These are phyloP conservation scores for Carduelis carduelis DNA, from an alignment of 2,797 vertebrate genomes.

Conservation along the genomic window DNA sequence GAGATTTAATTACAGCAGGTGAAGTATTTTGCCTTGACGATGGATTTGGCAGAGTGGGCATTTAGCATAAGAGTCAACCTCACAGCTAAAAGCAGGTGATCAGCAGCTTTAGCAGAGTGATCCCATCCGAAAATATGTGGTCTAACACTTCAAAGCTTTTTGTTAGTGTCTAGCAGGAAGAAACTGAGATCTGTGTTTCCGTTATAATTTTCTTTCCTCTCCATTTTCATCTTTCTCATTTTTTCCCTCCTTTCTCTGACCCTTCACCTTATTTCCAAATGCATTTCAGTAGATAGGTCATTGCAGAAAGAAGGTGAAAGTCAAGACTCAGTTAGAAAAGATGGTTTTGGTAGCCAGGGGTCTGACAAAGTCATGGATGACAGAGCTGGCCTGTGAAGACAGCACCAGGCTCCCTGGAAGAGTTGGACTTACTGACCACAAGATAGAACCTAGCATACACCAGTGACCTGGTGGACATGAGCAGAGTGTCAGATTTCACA, in stretches of 20 bases:
- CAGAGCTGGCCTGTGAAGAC: background rate
- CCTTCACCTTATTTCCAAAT: background rate
- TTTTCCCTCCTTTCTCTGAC: background rate
- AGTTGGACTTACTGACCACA: background rate
- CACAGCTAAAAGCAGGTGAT: constrained; percentile 19
- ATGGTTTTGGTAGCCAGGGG: background rate
- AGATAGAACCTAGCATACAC: background rate
- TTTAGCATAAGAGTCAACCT: background rate
- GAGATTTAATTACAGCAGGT: constrained; percentile 46
- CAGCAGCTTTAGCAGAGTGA: constrained; percentile 6
- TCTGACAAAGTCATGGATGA: background rate
- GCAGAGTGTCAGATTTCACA: background rate
- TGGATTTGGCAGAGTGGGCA: background rate
- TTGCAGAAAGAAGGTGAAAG: background rate
- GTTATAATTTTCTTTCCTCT: background rate
- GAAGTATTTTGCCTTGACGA: background rate
- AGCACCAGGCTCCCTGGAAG: background rate
- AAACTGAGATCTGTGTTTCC: background rate
- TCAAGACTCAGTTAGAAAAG: background rate
- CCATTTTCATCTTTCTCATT: background rate
- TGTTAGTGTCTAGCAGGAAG: background rate
- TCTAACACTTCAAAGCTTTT: constrained; percentile 24
- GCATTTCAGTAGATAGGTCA: background rate
- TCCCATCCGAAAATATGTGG: background rate
- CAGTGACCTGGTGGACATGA: background rate